These are phyloP conservation scores for Papilio polytes DNA, from an alignment of 1,140 invertebrate species.

Conservation along the genomic window DNA sequence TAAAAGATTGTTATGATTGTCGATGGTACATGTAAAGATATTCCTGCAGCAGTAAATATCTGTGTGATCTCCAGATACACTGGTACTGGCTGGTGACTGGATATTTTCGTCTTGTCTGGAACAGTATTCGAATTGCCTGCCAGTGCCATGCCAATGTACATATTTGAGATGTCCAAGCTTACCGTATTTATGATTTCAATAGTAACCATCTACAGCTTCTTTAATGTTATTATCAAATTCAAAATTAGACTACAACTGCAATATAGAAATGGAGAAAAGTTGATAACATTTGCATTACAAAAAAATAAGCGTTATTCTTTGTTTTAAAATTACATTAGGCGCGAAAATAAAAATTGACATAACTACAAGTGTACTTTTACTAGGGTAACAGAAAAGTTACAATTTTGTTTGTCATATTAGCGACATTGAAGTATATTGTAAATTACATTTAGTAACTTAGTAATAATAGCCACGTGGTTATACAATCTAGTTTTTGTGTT, in stretches of 20 bases:
- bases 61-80: neutral
- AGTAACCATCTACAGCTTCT: neutral
- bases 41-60: constrained; percentile 29
- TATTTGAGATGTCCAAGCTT: constrained; percentile 4
- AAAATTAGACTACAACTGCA: too few species aligned
- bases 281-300: neutral
- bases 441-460: neutral
- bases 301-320: neutral
- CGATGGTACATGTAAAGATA: constrained; percentile 4
- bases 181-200: neutral
- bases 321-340: too few species aligned
- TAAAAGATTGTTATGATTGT: neutral
- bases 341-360: too few species aligned
- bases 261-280: neutral
- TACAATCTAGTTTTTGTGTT: neutral
- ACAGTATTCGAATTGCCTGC: neutral
- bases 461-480: neutral
- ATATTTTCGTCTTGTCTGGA: constrained; percentile 31
- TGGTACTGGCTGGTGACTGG: constrained; percentile 13
- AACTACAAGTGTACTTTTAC: too few species aligned
- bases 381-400: too few species aligned
- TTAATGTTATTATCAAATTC: neutral
- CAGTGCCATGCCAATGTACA: neutral
- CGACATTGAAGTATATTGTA: too few species aligned
- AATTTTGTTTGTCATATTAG: too few species aligned